phyloP scores from a whole-genome alignment of 1,140 invertebrate species.

The Lordiphosa stackelbergi region DNA sequence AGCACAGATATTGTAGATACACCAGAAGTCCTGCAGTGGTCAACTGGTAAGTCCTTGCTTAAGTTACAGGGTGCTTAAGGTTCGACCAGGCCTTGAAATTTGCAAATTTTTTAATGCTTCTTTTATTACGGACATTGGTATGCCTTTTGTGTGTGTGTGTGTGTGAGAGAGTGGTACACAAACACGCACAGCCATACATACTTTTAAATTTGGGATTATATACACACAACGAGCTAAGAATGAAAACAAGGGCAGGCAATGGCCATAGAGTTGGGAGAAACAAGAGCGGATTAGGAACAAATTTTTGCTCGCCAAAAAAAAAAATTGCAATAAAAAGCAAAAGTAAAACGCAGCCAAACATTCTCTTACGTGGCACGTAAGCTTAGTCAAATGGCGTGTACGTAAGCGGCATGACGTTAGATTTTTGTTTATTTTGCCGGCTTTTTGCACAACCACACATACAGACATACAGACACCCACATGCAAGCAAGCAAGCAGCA shows the following conservation, averaged over 20 bases:
- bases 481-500: neutral
- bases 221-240: constrained; percentile 1
- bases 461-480: neutral
- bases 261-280: too few species aligned
- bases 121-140: constrained; percentile 47
- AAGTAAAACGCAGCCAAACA: too few species aligned
- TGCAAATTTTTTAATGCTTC: constrained; percentile 43
- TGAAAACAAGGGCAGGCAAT: constrained; percentile 1
- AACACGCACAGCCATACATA: neutral
- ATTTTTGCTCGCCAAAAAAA: too few species aligned
- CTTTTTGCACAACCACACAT: constrained; percentile 30
- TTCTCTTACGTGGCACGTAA: too few species aligned
- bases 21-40: too few species aligned
- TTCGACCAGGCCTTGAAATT: neutral
- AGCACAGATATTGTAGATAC: too few species aligned
- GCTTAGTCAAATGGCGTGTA: neutral
- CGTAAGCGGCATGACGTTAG: neutral
- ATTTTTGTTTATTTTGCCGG: constrained; percentile 64
- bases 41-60: neutral
- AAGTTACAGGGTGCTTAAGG: constrained; percentile 7
- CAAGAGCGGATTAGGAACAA: neutral
- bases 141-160: constrained; percentile 20
- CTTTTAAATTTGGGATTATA: constrained; percentile 22
- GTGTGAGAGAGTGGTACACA: constrained; percentile 3
- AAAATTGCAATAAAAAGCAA: too few species aligned